Evolutionary conservation across 1,140 invertebrate species (phyloP), one percentile per base, ranked within the genome.

Genomic region (Charaxes varanes): DNA sequence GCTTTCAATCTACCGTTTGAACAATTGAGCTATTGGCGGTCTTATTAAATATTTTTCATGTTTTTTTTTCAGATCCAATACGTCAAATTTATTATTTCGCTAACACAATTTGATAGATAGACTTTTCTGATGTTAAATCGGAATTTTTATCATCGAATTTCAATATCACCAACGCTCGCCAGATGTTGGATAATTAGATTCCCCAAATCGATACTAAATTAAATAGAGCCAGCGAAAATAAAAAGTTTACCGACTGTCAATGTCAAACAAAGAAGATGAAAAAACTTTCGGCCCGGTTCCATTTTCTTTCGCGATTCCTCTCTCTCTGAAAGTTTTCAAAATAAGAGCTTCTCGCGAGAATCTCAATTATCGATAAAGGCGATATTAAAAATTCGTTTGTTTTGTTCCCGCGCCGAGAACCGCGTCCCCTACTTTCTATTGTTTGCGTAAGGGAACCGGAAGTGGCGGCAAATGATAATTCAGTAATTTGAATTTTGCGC

Each of bases 311-410:
- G 69, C 66, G 62, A 77, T 74, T 80, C 66, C 71, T 80, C 73
- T 79, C 80, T 80, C 76, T 80, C 69, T 72, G 63, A 83, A 83
- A 83, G 66, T 83, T 83, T 83, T 70, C 63, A 81, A 83, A 83
- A 83, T 83, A 77, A 81, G 74, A 79, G 77, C 68, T 81, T 81
- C 76, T 77, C 64, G 65, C 71, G 62, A 71, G 73, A 82, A 69
- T 83, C 79, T 83, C 79, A 83, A 83, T 83, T 83, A 83, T 83
- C 79, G 79, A 83, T 81, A 81, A 80, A 81, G 74, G 66, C 79
- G 74, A 81, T 83, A 83, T 83, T 83, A 83, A 83, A 83, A 83
- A 83, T 83, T 81, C 77, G 79, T 81, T 83, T 81, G 79, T 83
- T 83, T 83, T 83, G 76, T 81, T 76, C 74, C 72, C 67, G 68